phyloP scores from a whole-genome alignment of 1,140 invertebrate species.

The Metaphire vulgaris region DNA sequence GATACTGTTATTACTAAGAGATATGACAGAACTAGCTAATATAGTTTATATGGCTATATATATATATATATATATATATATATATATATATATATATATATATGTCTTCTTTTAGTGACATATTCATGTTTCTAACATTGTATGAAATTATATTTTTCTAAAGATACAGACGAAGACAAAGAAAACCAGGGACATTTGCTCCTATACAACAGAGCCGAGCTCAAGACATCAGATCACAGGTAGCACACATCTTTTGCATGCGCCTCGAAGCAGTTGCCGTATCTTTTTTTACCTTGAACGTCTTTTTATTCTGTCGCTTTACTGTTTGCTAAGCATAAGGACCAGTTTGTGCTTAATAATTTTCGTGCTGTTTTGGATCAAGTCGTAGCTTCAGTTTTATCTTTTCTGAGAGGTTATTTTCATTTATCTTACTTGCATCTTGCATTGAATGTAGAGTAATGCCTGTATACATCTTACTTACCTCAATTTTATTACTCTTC shows the following conservation, averaged over 20 bases:
- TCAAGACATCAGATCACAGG: slow-evolving; percentile 96
- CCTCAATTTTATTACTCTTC: too few relatives aligned
- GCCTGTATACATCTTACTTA: too few relatives aligned
- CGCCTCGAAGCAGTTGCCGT: too few relatives aligned
- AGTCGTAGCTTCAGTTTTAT: not conserved
- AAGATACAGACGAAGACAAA: slow-evolving; percentile 43
- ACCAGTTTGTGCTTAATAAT: not conserved
- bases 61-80: not conserved
- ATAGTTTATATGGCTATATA: not conserved
- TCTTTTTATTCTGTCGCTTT: not conserved
- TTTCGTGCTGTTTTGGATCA: not conserved
- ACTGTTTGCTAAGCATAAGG: not conserved
- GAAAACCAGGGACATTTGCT: slow-evolving; percentile 69
- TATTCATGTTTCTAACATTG: not conserved
- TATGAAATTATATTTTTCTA: not conserved
- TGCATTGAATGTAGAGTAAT: too few relatives aligned
- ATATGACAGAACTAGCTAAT: too few relatives aligned
- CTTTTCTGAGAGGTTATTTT: not conserved
- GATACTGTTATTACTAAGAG: too few relatives aligned
- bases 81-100: not conserved
- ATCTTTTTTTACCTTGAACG: not conserved
- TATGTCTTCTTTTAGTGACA: not conserved
- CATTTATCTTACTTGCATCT: not conserved
- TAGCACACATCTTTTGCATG: too few relatives aligned
- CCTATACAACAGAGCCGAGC: slow-evolving; percentile 82